These are phyloP conservation scores for Cichlasoma orientale DNA, from an alignment of 2,797 vertebrate species.

Conservation along the genomic window DNA sequence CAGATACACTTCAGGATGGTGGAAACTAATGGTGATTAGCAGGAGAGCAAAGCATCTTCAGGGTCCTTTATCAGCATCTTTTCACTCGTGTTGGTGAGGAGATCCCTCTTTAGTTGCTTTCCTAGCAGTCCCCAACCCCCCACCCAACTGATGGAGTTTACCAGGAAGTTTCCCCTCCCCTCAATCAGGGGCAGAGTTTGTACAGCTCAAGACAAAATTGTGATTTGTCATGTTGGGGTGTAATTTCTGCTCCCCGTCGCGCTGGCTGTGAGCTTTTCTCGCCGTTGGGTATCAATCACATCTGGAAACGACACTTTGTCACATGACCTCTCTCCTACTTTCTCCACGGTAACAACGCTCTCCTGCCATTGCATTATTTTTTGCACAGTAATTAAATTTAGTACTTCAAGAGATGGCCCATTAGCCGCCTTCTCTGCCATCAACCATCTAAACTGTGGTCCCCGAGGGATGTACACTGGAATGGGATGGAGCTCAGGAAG, in stretches of 20 bases:
- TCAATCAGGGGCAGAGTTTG: not conserved
- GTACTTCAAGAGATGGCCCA: constrained; percentile 40
- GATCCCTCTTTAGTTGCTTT: not conserved
- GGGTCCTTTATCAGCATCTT: not conserved
- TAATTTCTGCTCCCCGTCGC: not conserved
- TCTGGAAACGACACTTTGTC: too few species aligned
- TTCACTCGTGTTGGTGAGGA: not conserved
- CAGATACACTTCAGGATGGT: not conserved
- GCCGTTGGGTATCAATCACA: not conserved
- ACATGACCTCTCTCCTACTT: not conserved
- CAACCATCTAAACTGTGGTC: not conserved
- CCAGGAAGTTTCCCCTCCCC: not conserved
- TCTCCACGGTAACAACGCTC: constrained; percentile 27
- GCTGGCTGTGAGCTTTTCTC: not conserved
- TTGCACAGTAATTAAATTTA: constrained; percentile 48
- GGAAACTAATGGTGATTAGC: constrained; percentile 14
- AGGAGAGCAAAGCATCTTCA: not conserved
- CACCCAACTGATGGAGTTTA: not conserved
- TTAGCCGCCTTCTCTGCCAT: not conserved
- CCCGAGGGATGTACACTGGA: not conserved
- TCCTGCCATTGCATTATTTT: constrained; percentile 5
- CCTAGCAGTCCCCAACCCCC: not conserved
- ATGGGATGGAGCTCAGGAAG: not conserved
- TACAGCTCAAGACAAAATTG: not conserved
- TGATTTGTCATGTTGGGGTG: not conserved